Evolutionary conservation across 1,140 invertebrate species (phyloP).

Genomic region (Trichonephila inaurata): DNA sequence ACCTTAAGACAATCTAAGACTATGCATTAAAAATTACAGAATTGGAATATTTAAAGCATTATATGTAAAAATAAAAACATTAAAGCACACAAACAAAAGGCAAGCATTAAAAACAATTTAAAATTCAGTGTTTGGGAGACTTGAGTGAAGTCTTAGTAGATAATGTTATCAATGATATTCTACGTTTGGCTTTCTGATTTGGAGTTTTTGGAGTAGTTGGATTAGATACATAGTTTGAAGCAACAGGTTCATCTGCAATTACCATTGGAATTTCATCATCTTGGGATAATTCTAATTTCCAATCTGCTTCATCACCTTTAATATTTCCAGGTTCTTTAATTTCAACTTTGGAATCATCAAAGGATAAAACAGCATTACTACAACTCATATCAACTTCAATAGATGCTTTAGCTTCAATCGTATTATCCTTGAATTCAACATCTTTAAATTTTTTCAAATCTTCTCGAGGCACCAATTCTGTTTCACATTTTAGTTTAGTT

Average conservation of each 20-base stretch:
- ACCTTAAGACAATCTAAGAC: too few relatives aligned
- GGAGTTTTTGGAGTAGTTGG: neutral
- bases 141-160: neutral
- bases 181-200: slow-evolving; percentile 25
- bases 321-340: neutral
- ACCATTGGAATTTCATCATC: slow-evolving; percentile 59
- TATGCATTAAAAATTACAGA: too few relatives aligned
- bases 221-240: neutral
- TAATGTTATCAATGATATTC: slow-evolving; percentile 27
- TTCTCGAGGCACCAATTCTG: neutral
- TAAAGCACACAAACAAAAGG: too few relatives aligned
- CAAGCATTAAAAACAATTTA: too few relatives aligned
- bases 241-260: neutral
- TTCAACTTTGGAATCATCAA: slow-evolving; percentile 4
- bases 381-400: slow-evolving; percentile 25
- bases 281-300: slow-evolving; percentile 69
- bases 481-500: neutral
- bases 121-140: neutral
- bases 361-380: slow-evolving; percentile 44
- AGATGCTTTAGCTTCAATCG: neutral
- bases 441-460: neutral
- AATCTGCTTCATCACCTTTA: slow-evolving; percentile 30
- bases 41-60: too few relatives aligned
- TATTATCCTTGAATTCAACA: neutral
- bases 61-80: too few relatives aligned